A percentile compares a stretch with the other conserved stretches of the same genome.
phyloP scores from a whole-genome alignment of 1,140 invertebrate genomes.

The Coenobita brevimanus region DNA sequence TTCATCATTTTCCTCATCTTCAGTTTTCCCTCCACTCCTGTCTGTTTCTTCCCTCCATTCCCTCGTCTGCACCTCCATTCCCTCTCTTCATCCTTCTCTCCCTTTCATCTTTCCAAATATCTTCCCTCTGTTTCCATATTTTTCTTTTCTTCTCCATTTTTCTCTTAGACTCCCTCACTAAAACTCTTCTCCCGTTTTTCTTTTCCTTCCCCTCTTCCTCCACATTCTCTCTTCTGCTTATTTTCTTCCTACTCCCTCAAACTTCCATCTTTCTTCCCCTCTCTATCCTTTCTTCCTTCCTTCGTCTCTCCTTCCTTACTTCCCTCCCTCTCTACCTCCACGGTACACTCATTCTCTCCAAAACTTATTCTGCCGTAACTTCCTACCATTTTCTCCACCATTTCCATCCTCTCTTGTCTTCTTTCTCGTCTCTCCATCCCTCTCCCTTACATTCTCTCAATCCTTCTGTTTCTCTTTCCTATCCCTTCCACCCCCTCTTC shows the following conservation, averaged over 20 bases:
- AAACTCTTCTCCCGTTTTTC: no score
- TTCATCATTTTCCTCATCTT: neutral
- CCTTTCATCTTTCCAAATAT: no score
- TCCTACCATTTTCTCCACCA: neutral
- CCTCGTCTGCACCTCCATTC: neutral
- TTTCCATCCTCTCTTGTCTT: no score
- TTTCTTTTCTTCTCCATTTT: neutral
- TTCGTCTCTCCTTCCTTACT: neutral
- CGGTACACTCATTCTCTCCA: neutral
- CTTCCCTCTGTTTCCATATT: neutral
- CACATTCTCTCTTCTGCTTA: neutral
- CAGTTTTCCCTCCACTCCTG: neutral
- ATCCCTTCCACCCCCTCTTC: no score
- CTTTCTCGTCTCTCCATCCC: no score
- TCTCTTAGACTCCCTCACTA: neutral
- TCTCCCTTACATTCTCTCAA: no score
- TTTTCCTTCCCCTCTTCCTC: neutral
- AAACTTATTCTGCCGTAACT: neutral
- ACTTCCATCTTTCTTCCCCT: no score
- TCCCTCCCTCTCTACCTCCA: neutral
- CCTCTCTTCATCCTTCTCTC: neutral
- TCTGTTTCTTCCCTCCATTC: neutral
- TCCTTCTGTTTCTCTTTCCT: no score
- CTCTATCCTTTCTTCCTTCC: neutral
- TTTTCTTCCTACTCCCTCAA: neutral